A percentile compares a stretch with the other conserved stretches of the same genome.
Evolutionary conservation across 2,888 invertebrate species (phyloP).

Genomic region (Rambutsinella grinnellia): DNA sequence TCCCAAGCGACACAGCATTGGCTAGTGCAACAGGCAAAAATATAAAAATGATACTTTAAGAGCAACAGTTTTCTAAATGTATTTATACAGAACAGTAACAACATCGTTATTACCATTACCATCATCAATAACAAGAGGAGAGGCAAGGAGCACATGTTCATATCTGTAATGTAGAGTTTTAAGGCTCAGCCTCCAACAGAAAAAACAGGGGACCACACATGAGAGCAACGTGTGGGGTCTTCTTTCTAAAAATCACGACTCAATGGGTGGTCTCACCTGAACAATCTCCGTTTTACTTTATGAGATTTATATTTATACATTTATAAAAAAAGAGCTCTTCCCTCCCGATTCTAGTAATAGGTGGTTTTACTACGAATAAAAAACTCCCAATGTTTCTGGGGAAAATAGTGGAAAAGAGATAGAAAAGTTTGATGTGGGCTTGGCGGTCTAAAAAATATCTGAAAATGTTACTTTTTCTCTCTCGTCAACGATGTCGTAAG

Average conservation of each 20-base stretch:
- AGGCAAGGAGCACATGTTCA: conserved; percentile 46
- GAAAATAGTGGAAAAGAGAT: too few species aligned
- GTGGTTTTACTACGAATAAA: conserved; percentile 54
- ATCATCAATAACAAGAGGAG: conserved; percentile 32
- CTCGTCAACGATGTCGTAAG: conserved; percentile 13
- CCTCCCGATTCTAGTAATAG: conserved; percentile 53
- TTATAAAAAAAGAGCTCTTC: conserved; percentile 23
- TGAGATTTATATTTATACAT: not conserved
- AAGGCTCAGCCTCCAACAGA: conserved; percentile 28
- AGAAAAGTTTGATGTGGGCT: too few species aligned
- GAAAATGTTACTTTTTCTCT: not conserved
- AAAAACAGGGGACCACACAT: conserved; percentile 61
- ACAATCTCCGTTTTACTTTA: conserved; percentile 46
- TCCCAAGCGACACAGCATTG: too few species aligned
- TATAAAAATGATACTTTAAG: too few species aligned
- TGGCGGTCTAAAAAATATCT: not conserved
- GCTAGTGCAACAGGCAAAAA: too few species aligned
- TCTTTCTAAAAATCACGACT: conserved; percentile 61
- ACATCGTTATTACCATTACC: conserved; percentile 36
- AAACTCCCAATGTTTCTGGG: conserved; percentile 25
- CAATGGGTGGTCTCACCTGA: conserved; percentile 62
- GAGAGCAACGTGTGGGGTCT: conserved; percentile 62
- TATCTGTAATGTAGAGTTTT: conserved; percentile 39
- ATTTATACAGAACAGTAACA: conserved; percentile 17
- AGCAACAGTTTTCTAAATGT: too few species aligned